phyloP scores from a whole-genome alignment of 1,140 invertebrate species.

The Micrasema minimum region DNA sequence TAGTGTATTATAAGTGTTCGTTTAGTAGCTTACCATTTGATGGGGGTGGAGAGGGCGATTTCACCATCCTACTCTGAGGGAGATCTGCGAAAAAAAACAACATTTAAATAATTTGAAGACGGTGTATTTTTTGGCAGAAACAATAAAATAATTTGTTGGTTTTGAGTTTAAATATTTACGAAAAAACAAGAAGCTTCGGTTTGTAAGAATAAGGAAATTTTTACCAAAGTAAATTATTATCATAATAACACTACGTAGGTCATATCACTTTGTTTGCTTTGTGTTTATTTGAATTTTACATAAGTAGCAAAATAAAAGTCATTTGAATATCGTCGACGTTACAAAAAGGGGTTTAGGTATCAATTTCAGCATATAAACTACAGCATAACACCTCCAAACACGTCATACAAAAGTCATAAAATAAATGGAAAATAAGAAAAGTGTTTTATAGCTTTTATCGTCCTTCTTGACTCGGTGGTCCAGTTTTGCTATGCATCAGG shows the following conservation, averaged over 20 bases:
- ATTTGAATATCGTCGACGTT: slow-evolving; percentile 1
- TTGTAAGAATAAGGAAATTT: too few relatives aligned
- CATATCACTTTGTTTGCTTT: too few relatives aligned
- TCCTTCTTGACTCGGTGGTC: slow-evolving; percentile 1
- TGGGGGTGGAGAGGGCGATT: slow-evolving; percentile 66
- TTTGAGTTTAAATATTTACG: too few relatives aligned
- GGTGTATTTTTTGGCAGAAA: too few relatives aligned
- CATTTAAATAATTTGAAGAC: not conserved
- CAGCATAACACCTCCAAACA: not conserved
- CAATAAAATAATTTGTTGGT: too few relatives aligned
- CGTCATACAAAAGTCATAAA: not conserved
- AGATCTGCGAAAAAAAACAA: slow-evolving; percentile 50
- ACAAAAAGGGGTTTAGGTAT: slow-evolving; percentile 8
- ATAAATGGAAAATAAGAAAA: not conserved
- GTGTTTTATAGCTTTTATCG: not conserved
- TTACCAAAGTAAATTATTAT: too few relatives aligned
- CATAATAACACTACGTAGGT: too few relatives aligned
- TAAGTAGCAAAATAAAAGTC: too few relatives aligned
- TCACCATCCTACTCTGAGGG: slow-evolving; percentile 57
- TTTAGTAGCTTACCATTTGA: slow-evolving; percentile 64
- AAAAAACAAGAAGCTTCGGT: too few relatives aligned
- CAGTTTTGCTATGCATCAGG: not conserved
- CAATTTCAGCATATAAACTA: slow-evolving; percentile 6
- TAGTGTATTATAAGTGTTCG: too few relatives aligned
- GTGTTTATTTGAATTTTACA: too few relatives aligned